Percentiles rank a stretch among this genome's conserved stretches.
These are phyloP conservation scores for Drosophila pseudotakahashii DNA, from an alignment of 2,888 invertebrate genomes.

Conservation along the genomic window DNA sequence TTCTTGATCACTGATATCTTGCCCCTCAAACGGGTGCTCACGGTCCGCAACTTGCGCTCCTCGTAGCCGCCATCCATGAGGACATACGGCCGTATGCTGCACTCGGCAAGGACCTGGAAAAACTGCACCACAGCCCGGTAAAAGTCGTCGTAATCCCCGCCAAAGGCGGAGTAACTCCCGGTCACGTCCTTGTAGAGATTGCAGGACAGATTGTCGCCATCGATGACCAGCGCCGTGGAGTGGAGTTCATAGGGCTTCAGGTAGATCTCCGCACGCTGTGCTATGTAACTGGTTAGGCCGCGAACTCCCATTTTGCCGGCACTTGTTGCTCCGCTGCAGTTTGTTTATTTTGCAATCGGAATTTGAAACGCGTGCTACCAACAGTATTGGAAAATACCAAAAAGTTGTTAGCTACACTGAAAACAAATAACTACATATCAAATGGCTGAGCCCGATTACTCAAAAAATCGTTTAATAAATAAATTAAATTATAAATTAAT, in stretches of 20 bases:
- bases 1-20: constrained; percentile 87
- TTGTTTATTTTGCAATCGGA: constrained; percentile 47
- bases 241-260: constrained; percentile 88
- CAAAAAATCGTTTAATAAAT: no score
- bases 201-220: constrained; percentile 91
- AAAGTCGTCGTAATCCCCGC: constrained; percentile 93
- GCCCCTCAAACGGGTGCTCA: constrained; percentile 86
- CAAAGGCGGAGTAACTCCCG: constrained; percentile 89
- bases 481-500: no score
- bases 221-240: constrained; percentile 90
- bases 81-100: constrained; percentile 89
- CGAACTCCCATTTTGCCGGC: constrained; percentile 90
- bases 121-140: constrained; percentile 88
- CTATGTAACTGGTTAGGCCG: constrained; percentile 93
- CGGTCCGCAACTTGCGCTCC: constrained; percentile 89
- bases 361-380: constrained; percentile 46
- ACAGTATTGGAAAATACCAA: background rate
- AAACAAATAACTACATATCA: no score
- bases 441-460: no score
- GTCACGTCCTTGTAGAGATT: constrained; percentile 88
- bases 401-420: background rate
- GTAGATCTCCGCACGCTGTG: constrained; percentile 87
- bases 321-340: constrained; percentile 13
- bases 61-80: constrained; percentile 93
- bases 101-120: constrained; percentile 88